phyloP scores from a whole-genome alignment of 2,113 vertebrate genomes.

The Phodopus roborovskii region DNA sequence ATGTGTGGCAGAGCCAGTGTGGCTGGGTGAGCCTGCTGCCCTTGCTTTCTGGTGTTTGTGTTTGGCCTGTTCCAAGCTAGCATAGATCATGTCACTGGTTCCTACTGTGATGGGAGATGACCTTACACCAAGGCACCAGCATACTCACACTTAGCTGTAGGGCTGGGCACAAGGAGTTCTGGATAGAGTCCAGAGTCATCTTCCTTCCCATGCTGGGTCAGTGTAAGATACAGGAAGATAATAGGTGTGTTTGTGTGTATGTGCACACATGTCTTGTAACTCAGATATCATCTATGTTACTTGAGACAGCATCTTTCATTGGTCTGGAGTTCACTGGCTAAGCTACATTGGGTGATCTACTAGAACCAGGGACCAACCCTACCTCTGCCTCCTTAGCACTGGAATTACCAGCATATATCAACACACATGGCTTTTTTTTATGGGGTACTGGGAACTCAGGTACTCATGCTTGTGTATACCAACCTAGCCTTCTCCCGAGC shows the following conservation, averaged over 20 bases:
- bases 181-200: neutral
- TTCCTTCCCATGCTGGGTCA: neutral
- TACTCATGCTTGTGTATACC: neutral
- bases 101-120: neutral
- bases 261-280: too few relatives aligned
- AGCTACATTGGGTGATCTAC: neutral
- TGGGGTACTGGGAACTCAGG: neutral
- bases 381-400: neutral
- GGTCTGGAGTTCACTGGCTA: neutral
- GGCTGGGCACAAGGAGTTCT: accelerated
- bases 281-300: neutral
- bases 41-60: too few relatives aligned
- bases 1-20: accelerated
- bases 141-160: accelerated
- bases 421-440: neutral
- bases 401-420: neutral
- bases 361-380: neutral
- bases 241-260: neutral
- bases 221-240: neutral
- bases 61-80: neutral
- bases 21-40: too few relatives aligned
- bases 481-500: neutral
- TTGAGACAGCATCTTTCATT: neutral
- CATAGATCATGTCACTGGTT: neutral
- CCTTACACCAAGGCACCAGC: accelerated